Base-by-base conservation (phyloP, 2,797 vertebrate genomes). In the Tangara arthus region DNA sequence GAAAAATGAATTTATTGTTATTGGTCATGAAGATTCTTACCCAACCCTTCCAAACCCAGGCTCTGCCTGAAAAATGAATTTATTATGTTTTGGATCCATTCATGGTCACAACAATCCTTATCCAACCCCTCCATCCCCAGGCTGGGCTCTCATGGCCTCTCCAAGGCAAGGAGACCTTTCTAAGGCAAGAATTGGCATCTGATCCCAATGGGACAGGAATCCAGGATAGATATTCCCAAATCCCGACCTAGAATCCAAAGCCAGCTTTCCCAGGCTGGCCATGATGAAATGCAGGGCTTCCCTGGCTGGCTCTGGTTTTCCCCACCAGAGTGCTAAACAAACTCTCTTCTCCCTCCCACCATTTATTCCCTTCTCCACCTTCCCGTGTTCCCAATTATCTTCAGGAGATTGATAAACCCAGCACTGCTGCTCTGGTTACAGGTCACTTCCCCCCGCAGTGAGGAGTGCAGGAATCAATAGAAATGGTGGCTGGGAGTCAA, bases 371-470 rank as follows among this genome's bases (percentile, higher is more conserved):
- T 55, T 26, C 92, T 61, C 44, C 69, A 28, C 3, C 89, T 81
- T 73, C 92, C 90, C 5, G 3, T 17, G 55, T 26, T 65, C 79
- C 92, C 77, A 71, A 89, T 95, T 92, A 87, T 41, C 84, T 23
- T 18, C 15, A 69, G 32, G 92, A 96, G 95, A 96, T 93, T 89
- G 96, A 96, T 95, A 92, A 95, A 95, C 71, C 92, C 79, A 24
- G 61, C 89, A 21, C n/a, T 73, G 73, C 89, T 11, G n/a, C 87
- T 89, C 89, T 86, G 92, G 94, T 94, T 93, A 24, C 94, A 92
- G 96, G 93, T 94, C 96, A 92, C 94, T 96, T 89, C 86, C 87
- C 23, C 2, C 26, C 1, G 22, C 93, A 72, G 95, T 32, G 70
- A 93, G 89, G 72, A 96, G 95, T 46, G 89, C 65, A 71, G 93